phyloP scores from a whole-genome alignment of 2,797 vertebrate species.

The Mormyrus proboscirostris region DNA sequence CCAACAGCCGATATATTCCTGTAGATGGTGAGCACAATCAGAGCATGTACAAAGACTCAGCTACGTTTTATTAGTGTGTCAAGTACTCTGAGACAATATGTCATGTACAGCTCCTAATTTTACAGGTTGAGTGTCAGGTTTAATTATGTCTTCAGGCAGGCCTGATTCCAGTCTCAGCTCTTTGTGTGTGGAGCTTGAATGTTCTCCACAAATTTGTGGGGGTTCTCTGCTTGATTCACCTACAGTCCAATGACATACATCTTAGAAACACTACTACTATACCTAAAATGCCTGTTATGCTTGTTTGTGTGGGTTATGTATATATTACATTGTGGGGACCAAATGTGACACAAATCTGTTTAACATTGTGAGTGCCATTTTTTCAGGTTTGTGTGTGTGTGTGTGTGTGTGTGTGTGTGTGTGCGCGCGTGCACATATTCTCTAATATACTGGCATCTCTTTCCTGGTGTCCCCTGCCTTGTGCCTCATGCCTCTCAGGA shows the following conservation, averaged over 20 bases:
- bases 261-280: not conserved
- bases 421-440: not conserved
- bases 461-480: not conserved
- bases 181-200: not conserved
- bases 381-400: not conserved
- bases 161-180: constrained; percentile 1
- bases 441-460: not conserved
- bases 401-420: not conserved
- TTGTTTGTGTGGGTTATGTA: not conserved
- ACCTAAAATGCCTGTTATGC: not conserved
- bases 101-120: not conserved
- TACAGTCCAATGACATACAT: not conserved
- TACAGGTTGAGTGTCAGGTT: constrained; percentile 3
- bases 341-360: not conserved
- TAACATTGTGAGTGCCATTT: not conserved
- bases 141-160: not conserved
- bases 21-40: not conserved
- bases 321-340: not conserved
- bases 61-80: not conserved
- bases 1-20: not conserved
- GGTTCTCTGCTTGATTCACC: not conserved
- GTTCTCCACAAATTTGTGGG: not conserved
- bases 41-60: not conserved
- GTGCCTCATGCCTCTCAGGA: not conserved
- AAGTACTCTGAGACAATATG: not conserved